Percentiles rank a stretch among this genome's conserved stretches.
phyloP scores from a whole-genome alignment of 2,888 invertebrate genomes.

The Ernsta delagoae region DNA sequence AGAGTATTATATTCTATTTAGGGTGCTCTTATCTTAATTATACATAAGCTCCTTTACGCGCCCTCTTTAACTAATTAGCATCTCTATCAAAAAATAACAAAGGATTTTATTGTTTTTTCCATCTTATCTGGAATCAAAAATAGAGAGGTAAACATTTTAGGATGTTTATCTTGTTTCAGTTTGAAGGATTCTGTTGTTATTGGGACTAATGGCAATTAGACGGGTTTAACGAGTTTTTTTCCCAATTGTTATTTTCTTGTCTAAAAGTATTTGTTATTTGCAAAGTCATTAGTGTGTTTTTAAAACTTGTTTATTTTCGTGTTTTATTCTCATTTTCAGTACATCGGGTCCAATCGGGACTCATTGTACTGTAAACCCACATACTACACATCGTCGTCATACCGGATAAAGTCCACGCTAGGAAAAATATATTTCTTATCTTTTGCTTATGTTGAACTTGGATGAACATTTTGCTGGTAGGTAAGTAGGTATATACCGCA shows the following conservation, averaged over 20 bases:
- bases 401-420: too few relatives aligned
- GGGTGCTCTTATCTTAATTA: constrained; percentile 15
- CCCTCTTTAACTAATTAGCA: constrained; percentile 30
- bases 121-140: constrained; percentile 35
- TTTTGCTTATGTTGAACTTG: too few relatives aligned
- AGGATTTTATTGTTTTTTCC: constrained; percentile 23
- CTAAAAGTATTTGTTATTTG: too few relatives aligned
- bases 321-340: too few relatives aligned
- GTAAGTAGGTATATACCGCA: too few relatives aligned
- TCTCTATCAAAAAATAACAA: constrained; percentile 33
- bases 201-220: background rate
- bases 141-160: constrained; percentile 42
- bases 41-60: constrained; percentile 25
- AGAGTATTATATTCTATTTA: constrained; percentile 26
- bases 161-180: constrained; percentile 10
- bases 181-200: background rate
- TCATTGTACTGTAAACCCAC: too few relatives aligned
- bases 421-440: too few relatives aligned
- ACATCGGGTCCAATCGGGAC: too few relatives aligned
- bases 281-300: too few relatives aligned
- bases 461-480: too few relatives aligned
- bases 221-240: constrained; percentile 14
- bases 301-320: too few relatives aligned
- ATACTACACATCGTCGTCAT: too few relatives aligned
- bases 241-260: background rate